Evolutionary conservation across 2,888 invertebrate genomes (phyloP), one percentile per base, ranked within the genome.

Genomic region (Tipula confusa): DNA sequence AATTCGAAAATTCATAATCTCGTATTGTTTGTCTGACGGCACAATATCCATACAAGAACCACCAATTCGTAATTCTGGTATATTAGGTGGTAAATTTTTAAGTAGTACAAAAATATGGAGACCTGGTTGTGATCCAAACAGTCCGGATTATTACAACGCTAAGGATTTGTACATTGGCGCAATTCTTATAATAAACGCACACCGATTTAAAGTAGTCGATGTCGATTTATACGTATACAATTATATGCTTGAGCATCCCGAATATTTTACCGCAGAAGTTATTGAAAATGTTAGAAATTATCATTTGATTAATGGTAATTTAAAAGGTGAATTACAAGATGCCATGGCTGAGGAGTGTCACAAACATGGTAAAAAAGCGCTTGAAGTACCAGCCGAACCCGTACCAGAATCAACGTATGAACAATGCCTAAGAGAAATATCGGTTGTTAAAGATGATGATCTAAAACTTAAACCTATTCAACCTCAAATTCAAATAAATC

Each of bases 141-240:
- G 94, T 86, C 95, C 95, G 0, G 91, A 92, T 2, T 96, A 94
- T 88, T 96, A 94, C 86, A 94, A 94, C 0, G 95, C 96, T 0
- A 92, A 92, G 36, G 95, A 95, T 89, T 95, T 97, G 87, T 93
- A 91, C 87, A 93, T 97, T 85, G 96, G 96, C 6, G 93, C 93
- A 0, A 90, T 92, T 84, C 91, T 97, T 79, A 93, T 93, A 1
- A 92, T 96, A 1, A 95, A 93, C 88, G 92, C 93, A 85, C 95
- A 95, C 88, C 92, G 94, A 64, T 97, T 97, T 88, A 90, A 92
- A 85, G 94, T 97, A 85, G 93, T 91, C 36, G 95, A 94, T 0
- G 94, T 94, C 83, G 96, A 96, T 89, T 90, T 93, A 31, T 95
- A 92, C 87, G 96, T 96, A 31, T 94, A 94, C 87, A 91, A 93